Conservation (phyloP, 1,140 invertebrate species). For the Drosophila tsacasi region DNA sequence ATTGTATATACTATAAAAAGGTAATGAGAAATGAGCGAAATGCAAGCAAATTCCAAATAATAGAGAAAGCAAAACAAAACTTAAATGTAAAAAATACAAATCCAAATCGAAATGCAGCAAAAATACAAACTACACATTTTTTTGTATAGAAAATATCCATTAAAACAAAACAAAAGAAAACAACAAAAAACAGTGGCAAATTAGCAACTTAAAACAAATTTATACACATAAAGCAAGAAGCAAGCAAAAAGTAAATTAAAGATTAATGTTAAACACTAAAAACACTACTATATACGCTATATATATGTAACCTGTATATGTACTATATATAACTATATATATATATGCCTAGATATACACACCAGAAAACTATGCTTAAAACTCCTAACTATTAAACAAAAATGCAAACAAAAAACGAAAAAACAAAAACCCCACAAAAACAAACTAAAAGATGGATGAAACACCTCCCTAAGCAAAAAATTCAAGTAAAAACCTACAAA, state of each 20-base stretch:
- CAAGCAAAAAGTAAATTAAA: slow-evolving; percentile 52
- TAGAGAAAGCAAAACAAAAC: slow-evolving; percentile 59
- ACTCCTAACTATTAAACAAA: slow-evolving; percentile 69
- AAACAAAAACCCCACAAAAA: slow-evolving; percentile 53
- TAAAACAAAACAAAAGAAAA: slow-evolving; percentile 27
- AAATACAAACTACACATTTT: slow-evolving; percentile 46
- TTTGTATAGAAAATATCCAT: slow-evolving; percentile 61
- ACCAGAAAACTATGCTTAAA: slow-evolving; percentile 73
- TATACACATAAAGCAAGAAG: slow-evolving; percentile 44
- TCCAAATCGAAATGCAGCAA: slow-evolving; percentile 49
- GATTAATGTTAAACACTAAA: slow-evolving; percentile 54
- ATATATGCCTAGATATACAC: slow-evolving; percentile 52
- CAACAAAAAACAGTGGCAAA: slow-evolving; percentile 59
- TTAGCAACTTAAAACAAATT: slow-evolving; percentile 59
- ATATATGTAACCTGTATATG: slow-evolving; percentile 72
- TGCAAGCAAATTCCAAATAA: slow-evolving; percentile 69
- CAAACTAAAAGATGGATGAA: slow-evolving; percentile 58
- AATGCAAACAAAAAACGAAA: slow-evolving; percentile 40
- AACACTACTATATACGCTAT: slow-evolving; percentile 72
- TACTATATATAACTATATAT: slow-evolving; percentile 67
- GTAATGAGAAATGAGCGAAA: slow-evolving; percentile 23
- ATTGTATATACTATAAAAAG: slow-evolving; percentile 42
- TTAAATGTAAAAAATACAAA: slow-evolving; percentile 47
- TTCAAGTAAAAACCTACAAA: slow-evolving; percentile 22
- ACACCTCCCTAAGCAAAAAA: slow-evolving; percentile 58